phyloP scores from a whole-genome alignment of 1,140 invertebrate genomes.

The Zaprionus lachaisei region DNA sequence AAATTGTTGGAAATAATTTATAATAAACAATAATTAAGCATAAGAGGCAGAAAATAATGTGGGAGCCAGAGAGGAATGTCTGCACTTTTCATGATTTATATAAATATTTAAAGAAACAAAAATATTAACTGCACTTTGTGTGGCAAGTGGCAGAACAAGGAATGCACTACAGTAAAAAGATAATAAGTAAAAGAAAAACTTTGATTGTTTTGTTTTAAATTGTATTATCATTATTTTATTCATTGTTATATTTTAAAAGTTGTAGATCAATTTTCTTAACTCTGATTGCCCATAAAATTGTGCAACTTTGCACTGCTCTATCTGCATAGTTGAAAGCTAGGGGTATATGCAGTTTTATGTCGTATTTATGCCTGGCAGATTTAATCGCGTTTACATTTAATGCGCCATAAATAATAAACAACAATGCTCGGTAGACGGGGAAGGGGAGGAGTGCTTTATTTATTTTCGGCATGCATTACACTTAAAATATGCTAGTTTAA shows the following conservation, averaged over 20 bases:
- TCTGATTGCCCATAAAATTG: neutral
- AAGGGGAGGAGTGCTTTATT: constrained; percentile 21
- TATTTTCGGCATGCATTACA: constrained; percentile 74
- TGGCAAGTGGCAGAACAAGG: neutral
- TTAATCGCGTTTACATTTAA: constrained; percentile 67
- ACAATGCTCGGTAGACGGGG: constrained; percentile 10
- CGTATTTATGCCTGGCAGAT: neutral
- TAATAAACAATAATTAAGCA: constrained; percentile 63
- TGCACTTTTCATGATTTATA: constrained; percentile 18
- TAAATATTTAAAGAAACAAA: constrained; percentile 11
- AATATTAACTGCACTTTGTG: neutral
- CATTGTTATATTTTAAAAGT: neutral
- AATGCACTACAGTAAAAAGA: neutral
- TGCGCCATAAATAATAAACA: constrained; percentile 74
- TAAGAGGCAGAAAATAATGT: constrained; percentile 46
- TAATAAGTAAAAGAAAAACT: neutral
- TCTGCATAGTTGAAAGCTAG: neutral
- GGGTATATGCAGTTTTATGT: constrained; percentile 8
- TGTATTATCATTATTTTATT: neutral
- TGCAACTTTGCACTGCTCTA: neutral
- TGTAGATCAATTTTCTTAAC: neutral
- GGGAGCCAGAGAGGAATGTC: constrained; percentile 14
- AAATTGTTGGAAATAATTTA: constrained; percentile 75
- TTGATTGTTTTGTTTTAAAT: neutral
- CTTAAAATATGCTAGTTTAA: constrained; percentile 78